These are phyloP conservation scores for Drosophila kanapiae DNA, from an alignment of 1,140 invertebrate species.

Conservation along the genomic window DNA sequence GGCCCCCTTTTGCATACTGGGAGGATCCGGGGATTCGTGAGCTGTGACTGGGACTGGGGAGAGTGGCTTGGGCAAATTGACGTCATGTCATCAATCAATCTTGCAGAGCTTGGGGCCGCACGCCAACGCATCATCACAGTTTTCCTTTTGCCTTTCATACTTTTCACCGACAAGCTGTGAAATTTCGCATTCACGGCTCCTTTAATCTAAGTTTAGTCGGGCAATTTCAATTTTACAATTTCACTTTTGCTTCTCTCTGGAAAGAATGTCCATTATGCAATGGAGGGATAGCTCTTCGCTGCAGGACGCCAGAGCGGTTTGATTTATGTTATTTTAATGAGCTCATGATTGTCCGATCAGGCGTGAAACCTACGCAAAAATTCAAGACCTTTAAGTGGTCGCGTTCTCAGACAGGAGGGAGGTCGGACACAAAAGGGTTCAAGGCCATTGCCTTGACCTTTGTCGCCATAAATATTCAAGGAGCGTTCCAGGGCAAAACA, in stretches of 20 bases:
- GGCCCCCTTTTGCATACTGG: conserved; percentile 55
- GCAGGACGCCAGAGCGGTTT: conserved; percentile 42
- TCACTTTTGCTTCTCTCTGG: conserved; percentile 5
- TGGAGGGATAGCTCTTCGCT: conserved; percentile 10
- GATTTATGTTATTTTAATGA: conserved; percentile 83
- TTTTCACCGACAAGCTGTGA: conserved; percentile 50
- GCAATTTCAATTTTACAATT: conserved; percentile 44
- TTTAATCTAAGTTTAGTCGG: conserved; percentile 31
- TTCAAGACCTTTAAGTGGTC: conserved; percentile 24
- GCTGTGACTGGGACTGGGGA: conserved; percentile 7
- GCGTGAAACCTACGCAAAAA: conserved; percentile 42
- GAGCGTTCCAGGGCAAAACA: conserved; percentile 12
- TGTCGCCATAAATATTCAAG: conserved; percentile 56
- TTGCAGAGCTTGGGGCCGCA: conserved; percentile 54
- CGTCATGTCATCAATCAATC: conserved; percentile 81
- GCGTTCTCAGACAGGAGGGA: not conserved
- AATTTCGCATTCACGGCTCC: conserved; percentile 20
- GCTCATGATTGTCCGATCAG: conserved; percentile 33
- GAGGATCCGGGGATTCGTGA: not conserved
- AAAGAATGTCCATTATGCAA: conserved; percentile 56
- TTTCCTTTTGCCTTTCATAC: conserved; percentile 17
- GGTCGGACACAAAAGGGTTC: conserved; percentile 43
- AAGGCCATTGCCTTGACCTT: conserved; percentile 64
- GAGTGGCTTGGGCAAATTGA: conserved; percentile 66
- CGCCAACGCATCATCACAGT: conserved; percentile 65